These are phyloP conservation scores for Gortyna flavago DNA, from an alignment of 2,888 invertebrate species.

Conservation along the genomic window DNA sequence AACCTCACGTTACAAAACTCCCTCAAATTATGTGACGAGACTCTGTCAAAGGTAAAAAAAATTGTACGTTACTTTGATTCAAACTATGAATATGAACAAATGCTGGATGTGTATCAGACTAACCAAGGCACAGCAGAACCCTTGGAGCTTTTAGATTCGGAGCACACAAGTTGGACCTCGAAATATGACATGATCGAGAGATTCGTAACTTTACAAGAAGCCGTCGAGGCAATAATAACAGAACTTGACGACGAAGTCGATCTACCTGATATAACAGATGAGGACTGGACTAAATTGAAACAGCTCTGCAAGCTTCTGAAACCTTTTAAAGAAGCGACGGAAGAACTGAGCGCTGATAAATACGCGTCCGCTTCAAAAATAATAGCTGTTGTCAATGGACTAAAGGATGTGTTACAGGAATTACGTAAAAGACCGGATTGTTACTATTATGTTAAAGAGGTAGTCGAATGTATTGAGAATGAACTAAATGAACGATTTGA, in stretches of 20 bases:
- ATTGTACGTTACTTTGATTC: constrained; percentile 2
- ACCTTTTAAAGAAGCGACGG: constrained; percentile 35
- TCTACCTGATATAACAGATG: background rate
- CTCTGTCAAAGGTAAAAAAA: background rate
- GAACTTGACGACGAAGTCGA: background rate
- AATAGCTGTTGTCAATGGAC: constrained; percentile 25
- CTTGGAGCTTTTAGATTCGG: background rate
- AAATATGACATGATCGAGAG: constrained; percentile 37
- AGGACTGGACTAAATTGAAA: constrained; percentile 16
- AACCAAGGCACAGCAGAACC: constrained; percentile 15
- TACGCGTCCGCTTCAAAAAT: constrained; percentile 13
- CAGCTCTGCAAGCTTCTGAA: constrained; percentile 20
- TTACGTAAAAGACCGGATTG: background rate
- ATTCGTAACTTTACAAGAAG: constrained; percentile 20
- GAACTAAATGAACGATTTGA: constrained; percentile 8
- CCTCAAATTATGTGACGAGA: constrained; percentile 4
- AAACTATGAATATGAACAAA: background rate
- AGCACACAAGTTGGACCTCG: constrained; percentile 7
- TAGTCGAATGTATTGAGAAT: background rate
- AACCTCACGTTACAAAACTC: constrained; percentile 5
- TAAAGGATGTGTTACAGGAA: constrained; percentile 6
- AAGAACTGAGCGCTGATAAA: constrained; percentile 14
- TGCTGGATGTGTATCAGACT: constrained; percentile 1
- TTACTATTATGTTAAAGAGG: background rate
- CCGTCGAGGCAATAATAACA: background rate